Conservation (phyloP, 2,797 vertebrate species). For the Australoheros facetus region DNA sequence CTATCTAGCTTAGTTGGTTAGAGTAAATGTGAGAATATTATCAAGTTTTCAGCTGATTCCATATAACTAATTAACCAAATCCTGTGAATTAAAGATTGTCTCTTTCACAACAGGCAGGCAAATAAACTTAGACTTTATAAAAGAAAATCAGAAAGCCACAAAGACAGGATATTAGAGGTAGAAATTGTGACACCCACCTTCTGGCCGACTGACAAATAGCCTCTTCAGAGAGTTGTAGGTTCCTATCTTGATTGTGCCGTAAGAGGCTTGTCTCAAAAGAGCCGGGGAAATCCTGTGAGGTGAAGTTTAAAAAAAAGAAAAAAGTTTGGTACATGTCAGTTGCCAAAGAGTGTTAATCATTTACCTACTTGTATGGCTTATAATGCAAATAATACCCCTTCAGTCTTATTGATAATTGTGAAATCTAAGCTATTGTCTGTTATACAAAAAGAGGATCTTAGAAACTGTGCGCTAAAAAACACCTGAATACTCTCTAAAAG, state of each 20-base stretch:
- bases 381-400: not conserved
- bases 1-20: not conserved
- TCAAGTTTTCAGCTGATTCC: not conserved
- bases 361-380: fast-evolving
- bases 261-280: constrained; percentile 92
- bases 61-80: not conserved
- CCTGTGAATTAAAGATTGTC: not conserved
- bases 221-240: constrained; percentile 96
- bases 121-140: not conserved
- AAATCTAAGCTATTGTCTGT: fast-evolving
- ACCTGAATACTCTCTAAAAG: not conserved
- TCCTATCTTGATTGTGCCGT: constrained; percentile 97
- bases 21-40: not conserved
- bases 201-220: constrained; percentile 89
- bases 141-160: not conserved
- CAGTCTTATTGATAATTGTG: not conserved
- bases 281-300: constrained; percentile 90
- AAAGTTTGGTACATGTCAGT: not conserved
- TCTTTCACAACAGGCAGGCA: not conserved
- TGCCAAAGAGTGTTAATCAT: not conserved
- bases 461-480: not conserved
- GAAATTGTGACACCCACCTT: constrained; percentile 81
- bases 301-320: not conserved
- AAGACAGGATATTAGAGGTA: not conserved
- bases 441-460: not conserved